These are phyloP conservation scores for Cathartes aura DNA, from an alignment of 2,113 vertebrate species.

Conservation along the genomic window DNA sequence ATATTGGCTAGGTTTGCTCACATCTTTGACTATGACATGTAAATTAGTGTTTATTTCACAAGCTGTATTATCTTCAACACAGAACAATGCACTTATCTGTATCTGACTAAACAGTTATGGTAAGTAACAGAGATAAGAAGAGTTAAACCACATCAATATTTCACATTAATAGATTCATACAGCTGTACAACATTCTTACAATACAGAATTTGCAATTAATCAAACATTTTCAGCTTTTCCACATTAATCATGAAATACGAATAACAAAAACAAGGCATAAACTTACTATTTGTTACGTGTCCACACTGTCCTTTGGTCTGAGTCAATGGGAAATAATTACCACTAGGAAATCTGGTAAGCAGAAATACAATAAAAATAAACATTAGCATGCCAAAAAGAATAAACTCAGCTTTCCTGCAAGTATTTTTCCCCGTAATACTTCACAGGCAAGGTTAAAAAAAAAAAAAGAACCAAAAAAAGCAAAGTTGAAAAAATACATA, in stretches of 20 bases:
- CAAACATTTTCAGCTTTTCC: slow-evolving; percentile 15
- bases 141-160: slow-evolving; percentile 50
- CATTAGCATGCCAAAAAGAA: slow-evolving; percentile 72
- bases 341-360: slow-evolving; percentile 71
- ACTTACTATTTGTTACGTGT: slow-evolving; percentile 75
- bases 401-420: slow-evolving; percentile 63
- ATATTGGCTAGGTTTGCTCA: background rate
- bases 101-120: background rate
- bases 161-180: background rate
- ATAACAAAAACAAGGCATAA: slow-evolving; percentile 53
- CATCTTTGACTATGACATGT: background rate
- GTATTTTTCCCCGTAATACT: slow-evolving; percentile 63
- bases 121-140: slow-evolving; percentile 29
- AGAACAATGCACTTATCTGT: slow-evolving; percentile 2
- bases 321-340: slow-evolving; percentile 47
- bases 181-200: background rate
- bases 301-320: slow-evolving; percentile 44
- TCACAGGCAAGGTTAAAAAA: slow-evolving; percentile 64
- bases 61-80: background rate
- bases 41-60: slow-evolving; percentile 49
- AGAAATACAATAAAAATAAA: slow-evolving; percentile 68
- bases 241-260: background rate
- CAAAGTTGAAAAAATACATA: slow-evolving; percentile 68
- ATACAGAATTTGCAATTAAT: background rate
- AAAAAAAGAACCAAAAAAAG: slow-evolving; percentile 40